These are phyloP conservation scores for Drosophila kanapiae DNA, from an alignment of 1,140 invertebrate genomes.

Conservation along the genomic window DNA sequence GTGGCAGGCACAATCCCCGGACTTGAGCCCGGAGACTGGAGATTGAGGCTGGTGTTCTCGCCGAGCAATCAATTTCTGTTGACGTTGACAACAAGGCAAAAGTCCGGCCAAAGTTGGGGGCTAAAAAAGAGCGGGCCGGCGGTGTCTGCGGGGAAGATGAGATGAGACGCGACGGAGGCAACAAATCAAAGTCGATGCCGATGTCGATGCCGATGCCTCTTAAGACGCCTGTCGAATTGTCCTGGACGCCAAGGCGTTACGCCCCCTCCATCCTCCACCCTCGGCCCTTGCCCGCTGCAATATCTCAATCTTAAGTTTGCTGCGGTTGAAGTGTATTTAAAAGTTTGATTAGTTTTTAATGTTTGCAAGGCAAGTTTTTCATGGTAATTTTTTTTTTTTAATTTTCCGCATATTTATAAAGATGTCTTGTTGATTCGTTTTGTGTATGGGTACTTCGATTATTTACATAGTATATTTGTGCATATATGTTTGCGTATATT, in stretches of 20 bases:
- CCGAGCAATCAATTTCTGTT: constrained; percentile 82
- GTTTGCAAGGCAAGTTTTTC: constrained; percentile 60
- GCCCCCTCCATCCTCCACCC: constrained; percentile 8
- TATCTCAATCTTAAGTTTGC: constrained; percentile 68
- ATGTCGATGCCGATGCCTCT: constrained; percentile 48
- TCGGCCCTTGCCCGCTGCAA: constrained; percentile 20
- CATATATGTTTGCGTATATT: constrained; percentile 41
- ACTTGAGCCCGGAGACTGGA: not conserved
- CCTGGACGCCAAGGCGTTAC: constrained; percentile 32
- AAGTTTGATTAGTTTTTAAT: constrained; percentile 84
- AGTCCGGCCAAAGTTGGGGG: constrained; percentile 77
- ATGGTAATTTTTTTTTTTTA: constrained; percentile 8
- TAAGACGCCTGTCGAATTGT: constrained; percentile 81
- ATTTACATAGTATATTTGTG: constrained; percentile 15
- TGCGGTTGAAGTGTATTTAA: constrained; percentile 82
- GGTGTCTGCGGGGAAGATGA: constrained; percentile 16
- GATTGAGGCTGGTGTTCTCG: constrained; percentile 46
- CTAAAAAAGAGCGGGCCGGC: constrained; percentile 44
- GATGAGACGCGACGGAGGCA: constrained; percentile 40
- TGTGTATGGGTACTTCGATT: constrained; percentile 21
- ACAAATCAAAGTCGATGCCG: constrained; percentile 77
- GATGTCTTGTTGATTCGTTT: constrained; percentile 37
- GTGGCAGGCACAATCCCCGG: constrained; percentile 6
- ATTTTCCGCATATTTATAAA: constrained; percentile 53
- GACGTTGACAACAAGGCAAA: constrained; percentile 83